phyloP scores from a whole-genome alignment of 2,888 invertebrate species.

The Erannis defoliaria region DNA sequence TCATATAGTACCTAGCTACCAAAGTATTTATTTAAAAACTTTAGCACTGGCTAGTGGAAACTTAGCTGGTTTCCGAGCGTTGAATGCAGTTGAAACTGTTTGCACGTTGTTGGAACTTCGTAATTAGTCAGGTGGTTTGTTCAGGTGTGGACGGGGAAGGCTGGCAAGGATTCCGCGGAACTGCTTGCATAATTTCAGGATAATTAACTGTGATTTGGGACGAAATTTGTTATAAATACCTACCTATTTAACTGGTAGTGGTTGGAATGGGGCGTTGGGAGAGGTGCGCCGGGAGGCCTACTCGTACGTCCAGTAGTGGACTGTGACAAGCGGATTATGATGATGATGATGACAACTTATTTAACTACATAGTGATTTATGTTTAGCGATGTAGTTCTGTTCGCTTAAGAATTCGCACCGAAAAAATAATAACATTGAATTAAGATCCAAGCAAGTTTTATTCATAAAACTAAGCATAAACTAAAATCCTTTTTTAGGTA shows the following conservation, averaged over 20 bases:
- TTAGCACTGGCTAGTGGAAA: conserved; percentile 1
- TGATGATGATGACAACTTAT: too few relatives aligned
- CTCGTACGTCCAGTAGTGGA: too few relatives aligned
- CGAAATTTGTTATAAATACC: neutral
- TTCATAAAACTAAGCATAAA: too few relatives aligned
- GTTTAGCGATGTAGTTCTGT: too few relatives aligned
- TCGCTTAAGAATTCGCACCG: too few relatives aligned
- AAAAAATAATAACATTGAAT: too few relatives aligned
- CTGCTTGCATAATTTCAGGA: conserved; percentile 17
- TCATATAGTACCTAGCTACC: neutral
- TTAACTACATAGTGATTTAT: too few relatives aligned
- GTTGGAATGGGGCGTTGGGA: too few relatives aligned
- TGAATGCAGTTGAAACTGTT: conserved; percentile 30
- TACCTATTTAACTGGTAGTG: neutral
- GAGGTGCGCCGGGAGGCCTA: too few relatives aligned
- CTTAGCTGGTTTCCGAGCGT: neutral
- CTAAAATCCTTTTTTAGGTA: too few relatives aligned
- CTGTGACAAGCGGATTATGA: too few relatives aligned
- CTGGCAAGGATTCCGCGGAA: conserved; percentile 1
- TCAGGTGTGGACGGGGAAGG: conserved; percentile 20
- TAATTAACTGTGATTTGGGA: neutral
- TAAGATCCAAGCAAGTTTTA: too few relatives aligned
- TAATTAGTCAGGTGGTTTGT: conserved; percentile 32
- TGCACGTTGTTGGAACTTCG: conserved; percentile 29
- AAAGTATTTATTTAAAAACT: conserved; percentile 20